Evolutionary conservation across 2,888 invertebrate species (phyloP), one percentile per base, ranked within the genome.

Genomic region (Acrobasis suavella): DNA sequence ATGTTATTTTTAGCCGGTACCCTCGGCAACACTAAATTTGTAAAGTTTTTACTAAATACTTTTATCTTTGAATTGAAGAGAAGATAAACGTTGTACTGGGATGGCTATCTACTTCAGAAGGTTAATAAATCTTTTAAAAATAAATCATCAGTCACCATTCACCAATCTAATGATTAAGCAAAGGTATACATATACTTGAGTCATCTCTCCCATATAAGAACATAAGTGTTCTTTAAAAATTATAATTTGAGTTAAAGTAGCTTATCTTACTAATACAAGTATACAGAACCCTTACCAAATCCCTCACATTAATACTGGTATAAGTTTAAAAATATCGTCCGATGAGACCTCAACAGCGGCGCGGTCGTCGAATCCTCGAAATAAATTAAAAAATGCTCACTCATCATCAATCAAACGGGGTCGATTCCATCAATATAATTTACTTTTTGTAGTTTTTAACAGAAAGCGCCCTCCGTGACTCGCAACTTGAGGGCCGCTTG

Each of bases 361-460:
- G 69, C 78, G 78, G 70, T 76, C 77, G 82, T 75, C 80, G 87
- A 90, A 89, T 90, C 81, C 89, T 89, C 85, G 86, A 91, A 91
- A 89, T 87, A 90, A 91, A 92, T 92, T 91, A 92, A 90, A 90
- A 91, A 88, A 80, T 85, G 91, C 91, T 83, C 85, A 86, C 86
- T 91, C 91, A 92, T 86, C 92, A 91, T 92, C 91, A 91, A 91
- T 92, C 92, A 92, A 91, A 86, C 85, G 73, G 80, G 81, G 80
- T 91, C 91, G 91, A 92, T 87, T 91, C 91, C 91, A 89, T 91
- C 91, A 86, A 91, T 91, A 91, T 92, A 91, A 91, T 91, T 90
- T 92, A 89, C 86, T 91, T 92, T 91, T 91, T 90, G 88, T 91
- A 88, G 87, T 89, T 91, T 90, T 91, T 87, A 90, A 86, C 85